Evolutionary conservation across 2,113 vertebrate species (phyloP).

Genomic region (Prinia subflava): DNA sequence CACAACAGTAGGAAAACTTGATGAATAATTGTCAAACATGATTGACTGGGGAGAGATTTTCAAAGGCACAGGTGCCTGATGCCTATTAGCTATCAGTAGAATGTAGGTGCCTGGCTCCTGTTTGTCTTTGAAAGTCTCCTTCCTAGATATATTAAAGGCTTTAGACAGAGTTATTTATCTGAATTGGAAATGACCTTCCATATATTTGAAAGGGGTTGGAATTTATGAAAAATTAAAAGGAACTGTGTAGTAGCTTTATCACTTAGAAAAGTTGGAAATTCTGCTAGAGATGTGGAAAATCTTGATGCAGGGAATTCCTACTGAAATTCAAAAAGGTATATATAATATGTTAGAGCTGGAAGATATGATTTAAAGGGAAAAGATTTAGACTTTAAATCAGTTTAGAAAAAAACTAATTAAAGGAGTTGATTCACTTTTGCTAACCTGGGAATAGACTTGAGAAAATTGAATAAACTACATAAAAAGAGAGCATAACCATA

Average conservation of each 20-base stretch:
- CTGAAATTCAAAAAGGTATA: background rate
- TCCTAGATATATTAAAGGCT: background rate
- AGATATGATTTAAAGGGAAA: background rate
- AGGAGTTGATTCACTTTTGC: background rate
- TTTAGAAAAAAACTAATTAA: background rate
- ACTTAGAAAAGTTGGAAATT: background rate
- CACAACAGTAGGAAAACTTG: constrained; percentile 8
- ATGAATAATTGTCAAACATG: background rate
- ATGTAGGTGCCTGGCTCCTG: background rate
- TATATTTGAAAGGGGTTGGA: background rate
- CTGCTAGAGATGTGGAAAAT: background rate
- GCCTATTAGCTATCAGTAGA: background rate
- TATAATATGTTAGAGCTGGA: background rate
- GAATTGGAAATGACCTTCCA: background rate
- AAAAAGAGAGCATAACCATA: background rate
- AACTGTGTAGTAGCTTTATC: background rate
- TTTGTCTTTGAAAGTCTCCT: constrained; percentile 30
- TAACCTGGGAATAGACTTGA: background rate
- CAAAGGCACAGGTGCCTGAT: constrained; percentile 20
- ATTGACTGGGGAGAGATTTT: constrained; percentile 37
- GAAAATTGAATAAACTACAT: background rate
- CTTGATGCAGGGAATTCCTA: background rate
- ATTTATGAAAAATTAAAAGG: background rate
- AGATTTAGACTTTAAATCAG: background rate
- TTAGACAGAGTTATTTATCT: background rate